A percentile compares a stretch with the other conserved stretches of the same genome.
These are phyloP conservation scores for Thamnaconus septentrionalis DNA, from an alignment of 2,113 vertebrate species.

Conservation along the genomic window DNA sequence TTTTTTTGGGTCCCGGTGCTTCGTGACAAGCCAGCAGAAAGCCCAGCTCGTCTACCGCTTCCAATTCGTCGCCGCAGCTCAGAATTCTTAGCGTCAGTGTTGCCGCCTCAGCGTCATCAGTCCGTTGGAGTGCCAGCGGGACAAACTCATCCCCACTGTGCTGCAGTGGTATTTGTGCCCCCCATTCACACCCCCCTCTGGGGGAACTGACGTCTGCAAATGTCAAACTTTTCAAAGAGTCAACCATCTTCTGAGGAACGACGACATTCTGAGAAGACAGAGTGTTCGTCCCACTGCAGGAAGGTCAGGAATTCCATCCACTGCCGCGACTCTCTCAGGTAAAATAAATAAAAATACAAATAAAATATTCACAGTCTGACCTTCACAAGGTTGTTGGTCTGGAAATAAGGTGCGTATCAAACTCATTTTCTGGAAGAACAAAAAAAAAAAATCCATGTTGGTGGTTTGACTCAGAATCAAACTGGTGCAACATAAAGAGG, in stretches of 20 bases:
- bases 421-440: too few relatives aligned
- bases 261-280: neutral
- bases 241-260: conserved; percentile 4
- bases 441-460: neutral
- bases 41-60: conserved; percentile 24
- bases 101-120: conserved; percentile 37
- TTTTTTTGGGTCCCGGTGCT: neutral
- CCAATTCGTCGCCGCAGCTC: conserved; percentile 8
- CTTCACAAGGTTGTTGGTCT: too few relatives aligned
- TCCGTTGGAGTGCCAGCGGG: conserved; percentile 34
- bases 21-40: conserved; percentile 33
- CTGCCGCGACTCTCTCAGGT: too few relatives aligned
- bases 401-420: too few relatives aligned
- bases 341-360: neutral
- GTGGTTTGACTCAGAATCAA: too few relatives aligned
- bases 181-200: conserved; percentile 19
- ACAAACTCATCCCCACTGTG: conserved; percentile 18
- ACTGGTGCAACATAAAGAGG: too few relatives aligned
- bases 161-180: conserved; percentile 24
- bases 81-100: conserved; percentile 21
- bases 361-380: neutral
- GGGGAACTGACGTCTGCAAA: conserved; percentile 30
- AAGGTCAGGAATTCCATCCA: too few relatives aligned
- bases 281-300: too few relatives aligned
- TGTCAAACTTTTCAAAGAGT: conserved; percentile 35